These are phyloP conservation scores for Macrotrachela quadricornifera DNA, from an alignment of 1,140 invertebrate species.

Conservation along the genomic window DNA sequence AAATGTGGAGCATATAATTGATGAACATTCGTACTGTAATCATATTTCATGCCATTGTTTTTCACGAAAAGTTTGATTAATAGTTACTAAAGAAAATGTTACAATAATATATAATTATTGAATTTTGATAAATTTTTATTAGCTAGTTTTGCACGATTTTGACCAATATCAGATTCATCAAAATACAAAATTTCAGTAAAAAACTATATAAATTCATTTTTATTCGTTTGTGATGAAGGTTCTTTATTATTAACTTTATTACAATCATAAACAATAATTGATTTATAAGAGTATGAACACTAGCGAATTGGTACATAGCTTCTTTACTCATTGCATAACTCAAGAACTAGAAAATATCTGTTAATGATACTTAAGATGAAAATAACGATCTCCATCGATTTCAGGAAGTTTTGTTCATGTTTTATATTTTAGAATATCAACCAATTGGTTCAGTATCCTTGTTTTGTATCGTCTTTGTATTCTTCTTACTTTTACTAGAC, in stretches of 20 bases:
- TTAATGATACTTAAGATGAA: slow-evolving; percentile 50
- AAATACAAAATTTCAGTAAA: slow-evolving; percentile 40
- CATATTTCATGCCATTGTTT: too few relatives aligned
- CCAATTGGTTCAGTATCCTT: too few relatives aligned
- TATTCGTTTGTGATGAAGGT: slow-evolving; percentile 35
- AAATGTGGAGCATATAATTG: too few relatives aligned
- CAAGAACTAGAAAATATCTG: not conserved
- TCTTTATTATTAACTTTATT: slow-evolving; percentile 26
- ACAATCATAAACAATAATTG: slow-evolving; percentile 75
- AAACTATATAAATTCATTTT: too few relatives aligned
- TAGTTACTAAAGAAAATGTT: slow-evolving; percentile 14
- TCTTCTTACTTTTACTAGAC: too few relatives aligned
- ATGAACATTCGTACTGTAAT: too few relatives aligned
- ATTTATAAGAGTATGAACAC: slow-evolving; percentile 82
- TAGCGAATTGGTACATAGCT: slow-evolving; percentile 86
- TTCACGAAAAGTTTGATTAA: not conserved
- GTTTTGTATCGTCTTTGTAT: too few relatives aligned
- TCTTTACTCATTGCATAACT: slow-evolving; percentile 85
- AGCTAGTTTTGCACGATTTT: slow-evolving; percentile 64
- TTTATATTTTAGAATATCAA: too few relatives aligned
- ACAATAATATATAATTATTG: slow-evolving; percentile 80
- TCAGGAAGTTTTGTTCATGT: too few relatives aligned
- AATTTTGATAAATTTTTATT: slow-evolving; percentile 59
- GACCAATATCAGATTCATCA: slow-evolving; percentile 53
- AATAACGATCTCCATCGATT: slow-evolving; percentile 88